Evolutionary conservation across 2,113 vertebrate genomes (phyloP).

Genomic region (Elanus axillaris): DNA sequence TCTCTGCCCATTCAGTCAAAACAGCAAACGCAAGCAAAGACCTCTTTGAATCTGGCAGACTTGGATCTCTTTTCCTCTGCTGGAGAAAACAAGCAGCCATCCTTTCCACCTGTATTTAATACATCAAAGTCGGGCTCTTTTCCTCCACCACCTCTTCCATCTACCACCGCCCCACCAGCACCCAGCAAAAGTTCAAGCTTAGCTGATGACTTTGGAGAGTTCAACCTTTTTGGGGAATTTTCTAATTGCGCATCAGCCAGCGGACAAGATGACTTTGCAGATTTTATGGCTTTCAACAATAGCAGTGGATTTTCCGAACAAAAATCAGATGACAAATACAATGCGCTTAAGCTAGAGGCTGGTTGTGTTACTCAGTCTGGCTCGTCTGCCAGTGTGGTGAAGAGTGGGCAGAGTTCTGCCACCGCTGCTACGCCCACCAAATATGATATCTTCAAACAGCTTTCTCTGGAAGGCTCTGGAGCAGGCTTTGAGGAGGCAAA

Average conservation of each 20-base stretch:
- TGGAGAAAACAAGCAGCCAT: slow-evolving; percentile 58
- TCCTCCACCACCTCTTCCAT: slow-evolving; percentile 10
- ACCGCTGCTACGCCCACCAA: slow-evolving; percentile 65
- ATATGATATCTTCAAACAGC: slow-evolving; percentile 90
- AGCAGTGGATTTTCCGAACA: slow-evolving; percentile 72
- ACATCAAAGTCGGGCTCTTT: slow-evolving; percentile 51
- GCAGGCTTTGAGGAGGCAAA: slow-evolving; percentile 81
- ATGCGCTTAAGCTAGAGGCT: slow-evolving; percentile 58
- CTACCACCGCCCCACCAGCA: slow-evolving; percentile 48
- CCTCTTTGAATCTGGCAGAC: slow-evolving; percentile 88
- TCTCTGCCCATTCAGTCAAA: slow-evolving; percentile 79
- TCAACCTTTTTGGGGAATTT: slow-evolving; percentile 88
- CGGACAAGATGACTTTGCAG: slow-evolving; percentile 92
- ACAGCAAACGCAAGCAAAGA: slow-evolving; percentile 81
- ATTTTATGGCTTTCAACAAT: slow-evolving; percentile 94
- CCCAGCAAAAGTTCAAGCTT: slow-evolving; percentile 69
- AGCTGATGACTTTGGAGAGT: slow-evolving; percentile 91
- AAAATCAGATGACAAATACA: slow-evolving; percentile 67
- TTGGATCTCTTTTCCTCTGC: slow-evolving; percentile 87
- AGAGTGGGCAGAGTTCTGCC: slow-evolving; percentile 64
- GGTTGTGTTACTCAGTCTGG: slow-evolving; percentile 38
- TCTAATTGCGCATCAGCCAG: slow-evolving; percentile 62
- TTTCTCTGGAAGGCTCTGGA: slow-evolving; percentile 83
- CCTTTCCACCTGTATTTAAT: slow-evolving; percentile 64
- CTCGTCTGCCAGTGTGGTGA: slow-evolving; percentile 17